A percentile compares a stretch with the other conserved stretches of the same genome.
Evolutionary conservation across 2,113 vertebrate genomes (phyloP).

Genomic region (Gallinago paraguaiae): DNA sequence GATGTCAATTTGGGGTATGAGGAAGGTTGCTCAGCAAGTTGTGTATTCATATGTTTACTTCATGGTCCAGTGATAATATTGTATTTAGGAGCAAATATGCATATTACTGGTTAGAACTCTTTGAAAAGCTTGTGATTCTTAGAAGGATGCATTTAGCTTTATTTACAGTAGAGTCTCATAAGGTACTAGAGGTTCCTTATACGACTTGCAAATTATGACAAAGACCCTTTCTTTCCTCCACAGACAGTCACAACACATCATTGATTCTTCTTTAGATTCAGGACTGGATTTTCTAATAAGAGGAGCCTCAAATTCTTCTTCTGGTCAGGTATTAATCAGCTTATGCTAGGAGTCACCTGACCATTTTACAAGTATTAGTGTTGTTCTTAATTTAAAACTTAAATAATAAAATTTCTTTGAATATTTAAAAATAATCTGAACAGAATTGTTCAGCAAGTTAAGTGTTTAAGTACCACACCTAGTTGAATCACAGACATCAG

Average conservation of each 20-base stretch:
- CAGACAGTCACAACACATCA: rapidly evolving
- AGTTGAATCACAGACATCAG: rapidly evolving
- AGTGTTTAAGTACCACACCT: neutral
- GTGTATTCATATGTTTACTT: neutral
- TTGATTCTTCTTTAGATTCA: neutral
- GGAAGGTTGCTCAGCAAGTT: neutral
- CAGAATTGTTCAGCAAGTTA: neutral
- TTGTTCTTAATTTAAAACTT: neutral
- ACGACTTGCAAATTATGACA: neutral
- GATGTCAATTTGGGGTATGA: neutral
- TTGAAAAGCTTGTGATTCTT: neutral
- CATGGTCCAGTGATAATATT: neutral
- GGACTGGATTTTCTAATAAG: neutral
- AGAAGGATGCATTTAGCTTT: neutral
- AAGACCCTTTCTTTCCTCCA: neutral
- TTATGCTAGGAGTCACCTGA: neutral
- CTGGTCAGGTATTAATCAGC: neutral
- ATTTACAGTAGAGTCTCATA: neutral
- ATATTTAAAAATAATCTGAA: neutral
- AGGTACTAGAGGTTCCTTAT: neutral
- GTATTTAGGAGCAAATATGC: neutral
- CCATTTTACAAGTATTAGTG: neutral
- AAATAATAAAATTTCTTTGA: neutral
- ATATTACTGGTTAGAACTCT: neutral
- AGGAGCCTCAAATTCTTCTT: neutral